Base-by-base conservation (phyloP, 1,140 invertebrate species). In the Theocolax elegans region DNA sequence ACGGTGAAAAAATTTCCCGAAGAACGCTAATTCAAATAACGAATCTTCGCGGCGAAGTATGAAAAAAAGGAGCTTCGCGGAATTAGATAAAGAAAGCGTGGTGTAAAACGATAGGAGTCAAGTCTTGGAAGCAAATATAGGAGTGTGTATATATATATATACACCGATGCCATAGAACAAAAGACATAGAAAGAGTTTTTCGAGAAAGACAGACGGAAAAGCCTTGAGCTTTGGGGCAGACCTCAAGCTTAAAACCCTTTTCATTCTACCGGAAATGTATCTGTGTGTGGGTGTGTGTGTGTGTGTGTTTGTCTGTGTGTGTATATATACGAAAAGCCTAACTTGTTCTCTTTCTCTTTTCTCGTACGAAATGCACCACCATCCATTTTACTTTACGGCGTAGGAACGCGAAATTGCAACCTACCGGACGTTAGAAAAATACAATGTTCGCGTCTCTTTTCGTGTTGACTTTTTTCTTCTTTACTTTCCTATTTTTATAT, bases 361-460 rank as follows among this genome's bases (percentile, higher is more conserved):
- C 17, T 48, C 49, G 13, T 25, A 25, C 49, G 49, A 51, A 51
- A 51, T 51, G 49, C 49, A 51, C 13, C 49, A 10, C 15, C 49
- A 51, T 51, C 49, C 23, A 51, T 51, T 51, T 51, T 51, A 51
- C 49, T 51, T 51, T 51, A 51, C 49, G 23, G 23, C 19, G 4
- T 35, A 10, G 4, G 31, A 35, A 35, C 49, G 25, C 25, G 13
- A 15, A 51, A 51, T 51, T 51, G 49, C 49, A n/a, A n/a, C n/a
- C n/a, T n/a, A 23, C 49, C 25, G 48, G 48, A 51, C 48, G 25
- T 10, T 35, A 35, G 31, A 35, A 35, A 35, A 35, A 35, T 35
- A 35, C 31, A 35, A 35, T 35, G 31, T 35, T 35, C 31, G 10
- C 31, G 31, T 10, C n/a, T n/a, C n/a, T n/a, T n/a, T n/a, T n/a